phyloP scores from a whole-genome alignment of 2,113 vertebrate genomes.

The Psephotus haematonotus region DNA sequence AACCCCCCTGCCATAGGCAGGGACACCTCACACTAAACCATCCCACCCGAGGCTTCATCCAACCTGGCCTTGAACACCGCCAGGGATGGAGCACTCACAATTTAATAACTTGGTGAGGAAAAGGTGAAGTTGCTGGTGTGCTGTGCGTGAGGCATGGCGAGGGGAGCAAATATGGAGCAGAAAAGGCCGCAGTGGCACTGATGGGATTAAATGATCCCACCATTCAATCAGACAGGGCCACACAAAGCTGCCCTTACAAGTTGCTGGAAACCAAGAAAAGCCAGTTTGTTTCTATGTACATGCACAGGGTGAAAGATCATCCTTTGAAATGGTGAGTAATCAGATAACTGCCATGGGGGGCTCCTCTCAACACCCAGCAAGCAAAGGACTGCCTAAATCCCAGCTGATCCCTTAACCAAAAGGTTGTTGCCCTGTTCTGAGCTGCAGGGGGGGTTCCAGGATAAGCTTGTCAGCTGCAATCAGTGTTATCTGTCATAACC shows the following conservation, averaged over 20 bases:
- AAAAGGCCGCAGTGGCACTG: not conserved
- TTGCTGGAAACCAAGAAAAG: not conserved
- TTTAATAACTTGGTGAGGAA: not conserved
- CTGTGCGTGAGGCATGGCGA: not conserved
- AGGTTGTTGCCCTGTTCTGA: accelerated
- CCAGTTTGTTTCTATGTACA: not conserved
- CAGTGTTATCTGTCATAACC: not conserved
- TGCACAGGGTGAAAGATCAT: not conserved
- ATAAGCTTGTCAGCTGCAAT: not conserved
- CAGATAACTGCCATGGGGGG: not conserved
- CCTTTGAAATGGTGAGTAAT: not conserved
- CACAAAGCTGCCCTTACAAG: not conserved
- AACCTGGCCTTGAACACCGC: too few species aligned
- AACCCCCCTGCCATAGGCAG: too few species aligned
- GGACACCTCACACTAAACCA: too few species aligned
- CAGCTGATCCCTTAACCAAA: not conserved
- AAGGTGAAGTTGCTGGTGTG: not conserved
- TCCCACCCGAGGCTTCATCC: too few species aligned
- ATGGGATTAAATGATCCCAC: not conserved
- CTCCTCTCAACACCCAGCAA: not conserved
- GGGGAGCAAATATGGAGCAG: not conserved
- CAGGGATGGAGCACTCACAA: too few species aligned
- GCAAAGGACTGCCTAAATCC: not conserved
- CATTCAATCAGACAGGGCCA: not conserved
- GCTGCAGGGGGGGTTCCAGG: not conserved